These are phyloP conservation scores for Semnornis frantzii DNA, from an alignment of 2,113 vertebrate genomes.

Conservation along the genomic window DNA sequence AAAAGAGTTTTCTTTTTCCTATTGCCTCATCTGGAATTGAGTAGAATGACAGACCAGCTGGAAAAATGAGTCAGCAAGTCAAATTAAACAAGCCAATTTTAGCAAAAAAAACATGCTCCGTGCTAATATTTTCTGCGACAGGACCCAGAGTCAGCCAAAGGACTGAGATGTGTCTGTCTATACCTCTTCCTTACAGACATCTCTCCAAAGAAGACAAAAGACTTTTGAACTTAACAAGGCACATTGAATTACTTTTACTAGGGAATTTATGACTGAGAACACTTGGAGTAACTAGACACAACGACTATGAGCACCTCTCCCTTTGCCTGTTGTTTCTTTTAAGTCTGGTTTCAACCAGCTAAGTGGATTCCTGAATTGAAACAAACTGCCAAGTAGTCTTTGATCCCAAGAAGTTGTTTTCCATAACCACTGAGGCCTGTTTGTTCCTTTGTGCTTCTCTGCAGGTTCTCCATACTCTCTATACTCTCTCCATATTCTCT, in stretches of 20 bases:
- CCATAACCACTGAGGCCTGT: background rate
- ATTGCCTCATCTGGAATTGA: slow-evolving; percentile 62
- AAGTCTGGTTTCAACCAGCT: background rate
- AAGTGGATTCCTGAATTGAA: background rate
- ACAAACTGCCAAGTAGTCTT: background rate
- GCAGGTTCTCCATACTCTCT: no score
- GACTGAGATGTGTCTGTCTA: background rate
- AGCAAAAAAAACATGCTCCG: background rate
- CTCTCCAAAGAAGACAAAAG: background rate
- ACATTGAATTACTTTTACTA: background rate
- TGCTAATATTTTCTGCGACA: background rate
- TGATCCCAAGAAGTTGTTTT: background rate
- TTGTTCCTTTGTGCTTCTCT: background rate
- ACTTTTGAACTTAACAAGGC: background rate
- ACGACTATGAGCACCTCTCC: background rate
- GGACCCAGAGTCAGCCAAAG: background rate
- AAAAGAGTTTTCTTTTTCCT: slow-evolving; percentile 61
- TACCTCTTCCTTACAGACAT: background rate
- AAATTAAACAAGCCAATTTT: slow-evolving; percentile 56
- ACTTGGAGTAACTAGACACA: background rate
- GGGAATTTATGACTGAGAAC: background rate
- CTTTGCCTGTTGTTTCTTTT: background rate
- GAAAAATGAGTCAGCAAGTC: slow-evolving; percentile 70
- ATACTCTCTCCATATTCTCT: no score
- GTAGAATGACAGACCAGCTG: slow-evolving; percentile 57